Evolutionary conservation across 2,113 vertebrate species (phyloP).

Genomic region (Perca schrenkii): DNA sequence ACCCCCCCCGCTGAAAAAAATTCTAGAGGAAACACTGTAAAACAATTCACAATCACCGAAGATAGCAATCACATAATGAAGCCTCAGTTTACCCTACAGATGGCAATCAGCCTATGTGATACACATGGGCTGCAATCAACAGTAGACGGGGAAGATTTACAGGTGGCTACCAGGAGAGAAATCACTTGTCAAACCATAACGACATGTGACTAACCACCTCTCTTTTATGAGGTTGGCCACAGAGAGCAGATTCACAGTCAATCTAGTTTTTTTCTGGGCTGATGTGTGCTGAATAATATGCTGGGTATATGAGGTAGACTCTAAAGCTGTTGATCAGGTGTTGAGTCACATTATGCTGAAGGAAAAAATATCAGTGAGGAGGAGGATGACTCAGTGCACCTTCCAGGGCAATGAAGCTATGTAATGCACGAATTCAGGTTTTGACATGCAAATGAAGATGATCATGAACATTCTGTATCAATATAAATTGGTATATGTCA

Average conservation of each 20-base stretch:
- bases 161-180: slow-evolving; percentile 25
- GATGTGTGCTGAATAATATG: slow-evolving; percentile 59
- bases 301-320: slow-evolving; percentile 24
- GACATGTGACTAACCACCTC: slow-evolving; percentile 37
- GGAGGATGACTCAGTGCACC: slow-evolving; percentile 73
- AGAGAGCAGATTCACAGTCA: slow-evolving; percentile 31
- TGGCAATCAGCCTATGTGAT: slow-evolving; percentile 10
- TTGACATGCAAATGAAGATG: slow-evolving; percentile 60
- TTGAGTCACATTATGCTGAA: slow-evolving; percentile 56
- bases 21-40: not conserved
- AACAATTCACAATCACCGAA: slow-evolving; percentile 30
- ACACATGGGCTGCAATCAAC: slow-evolving; percentile 27
- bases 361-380: slow-evolving; percentile 58
- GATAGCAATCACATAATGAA: slow-evolving; percentile 25
- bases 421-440: slow-evolving; percentile 51
- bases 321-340: slow-evolving; percentile 65
- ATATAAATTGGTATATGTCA: slow-evolving; percentile 45
- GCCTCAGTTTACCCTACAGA: not conserved
- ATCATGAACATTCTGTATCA: slow-evolving; percentile 44
- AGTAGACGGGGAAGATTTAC: slow-evolving; percentile 20
- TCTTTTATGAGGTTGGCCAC: slow-evolving; percentile 32
- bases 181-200: slow-evolving; percentile 28
- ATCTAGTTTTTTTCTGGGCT: slow-evolving; percentile 24
- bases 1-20: no score
- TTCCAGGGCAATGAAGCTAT: slow-evolving; percentile 55